Conservation (phyloP, 2,113 vertebrate species). For the Rafetus swinhoei region DNA sequence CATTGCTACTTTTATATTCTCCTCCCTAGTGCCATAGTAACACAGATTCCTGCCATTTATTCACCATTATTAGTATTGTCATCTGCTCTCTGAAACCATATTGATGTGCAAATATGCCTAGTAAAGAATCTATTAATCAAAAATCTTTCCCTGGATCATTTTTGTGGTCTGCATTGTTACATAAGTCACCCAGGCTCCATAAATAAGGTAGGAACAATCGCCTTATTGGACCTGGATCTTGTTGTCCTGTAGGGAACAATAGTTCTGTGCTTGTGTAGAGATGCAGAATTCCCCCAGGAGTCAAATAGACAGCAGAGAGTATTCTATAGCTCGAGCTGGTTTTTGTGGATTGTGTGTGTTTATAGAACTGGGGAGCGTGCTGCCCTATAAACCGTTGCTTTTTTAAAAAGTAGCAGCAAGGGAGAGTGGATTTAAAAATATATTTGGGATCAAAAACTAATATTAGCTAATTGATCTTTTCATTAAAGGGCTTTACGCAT, state of each 20-base stretch:
- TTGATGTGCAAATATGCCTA: too few species aligned
- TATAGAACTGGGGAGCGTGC: not conserved
- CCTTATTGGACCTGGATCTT: too few species aligned
- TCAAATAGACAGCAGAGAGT: not conserved
- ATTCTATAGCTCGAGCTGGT: not conserved
- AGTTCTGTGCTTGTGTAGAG: not conserved
- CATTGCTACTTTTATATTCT: not conserved
- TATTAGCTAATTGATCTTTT: not conserved
- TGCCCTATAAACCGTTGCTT: not conserved
- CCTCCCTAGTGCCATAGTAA: not conserved
- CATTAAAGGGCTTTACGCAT: slow-evolving; percentile 8
- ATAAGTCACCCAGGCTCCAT: too few species aligned
- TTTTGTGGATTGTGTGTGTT: not conserved
- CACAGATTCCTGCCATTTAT: rapidly evolving
- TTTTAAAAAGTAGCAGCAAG: not conserved
- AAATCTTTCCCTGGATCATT: too few species aligned
- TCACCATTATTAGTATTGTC: not conserved
- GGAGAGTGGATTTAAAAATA: not conserved
- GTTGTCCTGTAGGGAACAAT: too few species aligned
- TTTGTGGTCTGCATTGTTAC: too few species aligned
- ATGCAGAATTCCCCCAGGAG: not conserved
- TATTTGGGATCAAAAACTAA: not conserved
- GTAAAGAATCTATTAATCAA: too few species aligned
- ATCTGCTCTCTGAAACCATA: too few species aligned
- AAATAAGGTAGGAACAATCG: too few species aligned